Percentiles rank a stretch among this genome's conserved stretches.
Conservation (phyloP, 1,140 invertebrate species). For the Meloidogyne floridensis region DNA sequence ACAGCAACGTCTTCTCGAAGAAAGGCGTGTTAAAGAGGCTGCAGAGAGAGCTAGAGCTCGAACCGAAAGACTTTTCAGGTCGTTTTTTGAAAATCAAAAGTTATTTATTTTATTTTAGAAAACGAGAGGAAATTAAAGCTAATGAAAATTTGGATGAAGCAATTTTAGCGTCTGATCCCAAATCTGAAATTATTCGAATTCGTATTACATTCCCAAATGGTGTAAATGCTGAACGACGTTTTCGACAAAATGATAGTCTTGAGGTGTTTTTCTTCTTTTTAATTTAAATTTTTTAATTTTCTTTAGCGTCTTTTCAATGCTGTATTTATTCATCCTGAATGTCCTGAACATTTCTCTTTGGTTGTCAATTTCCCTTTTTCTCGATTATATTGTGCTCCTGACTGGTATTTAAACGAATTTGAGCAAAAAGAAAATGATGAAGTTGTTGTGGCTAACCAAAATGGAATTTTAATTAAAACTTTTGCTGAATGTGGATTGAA, state of each 20-base stretch:
- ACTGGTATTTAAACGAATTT: slow-evolving; percentile 28
- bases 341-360: slow-evolving; percentile 27
- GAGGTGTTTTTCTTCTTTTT: slow-evolving; percentile 11
- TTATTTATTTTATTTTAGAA: neutral
- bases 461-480: slow-evolving; percentile 4
- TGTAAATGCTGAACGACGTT: neutral
- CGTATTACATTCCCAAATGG: slow-evolving; percentile 13
- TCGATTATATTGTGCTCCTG: slow-evolving; percentile 13
- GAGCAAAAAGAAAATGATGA: neutral
- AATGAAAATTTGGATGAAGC: neutral
- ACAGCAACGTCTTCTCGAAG: neutral
- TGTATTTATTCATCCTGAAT: slow-evolving; percentile 27
- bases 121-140: slow-evolving; percentile 10
- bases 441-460: neutral
- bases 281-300: neutral
- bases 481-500: slow-evolving; percentile 23
- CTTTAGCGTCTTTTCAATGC: slow-evolving; percentile 21
- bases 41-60: slow-evolving; percentile 1
- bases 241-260: slow-evolving; percentile 23
- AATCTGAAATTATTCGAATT: slow-evolving; percentile 9
- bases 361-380: slow-evolving; percentile 12
- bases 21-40: slow-evolving; percentile 3
- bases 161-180: neutral
- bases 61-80: neutral
- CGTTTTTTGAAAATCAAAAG: neutral